Base-by-base conservation (phyloP, 2,113 vertebrate genomes). In the Zosterops japonicus region DNA sequence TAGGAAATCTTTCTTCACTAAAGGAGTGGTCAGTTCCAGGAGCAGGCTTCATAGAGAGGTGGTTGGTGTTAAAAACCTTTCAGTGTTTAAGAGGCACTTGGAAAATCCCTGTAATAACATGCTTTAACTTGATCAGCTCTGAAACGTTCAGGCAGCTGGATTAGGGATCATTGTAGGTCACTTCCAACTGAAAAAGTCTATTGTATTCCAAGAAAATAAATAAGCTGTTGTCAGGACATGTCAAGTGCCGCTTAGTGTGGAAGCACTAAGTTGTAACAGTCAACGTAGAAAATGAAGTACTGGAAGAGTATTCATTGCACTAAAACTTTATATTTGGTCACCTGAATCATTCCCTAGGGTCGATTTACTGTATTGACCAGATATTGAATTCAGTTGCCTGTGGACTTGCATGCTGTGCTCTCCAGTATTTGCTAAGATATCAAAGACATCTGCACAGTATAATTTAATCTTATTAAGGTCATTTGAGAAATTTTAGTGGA, bases 401-500 rank as follows among this genome's bases (percentile, higher is more conserved):
- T 36, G 14, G 14, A 36, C 14, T 33, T 52, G 5, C 14, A 69
- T 28, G 21, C 27, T 52, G 6, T 52, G 14, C 6, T 77, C 55
- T 69, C 14, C 11, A 44, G 8, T 44, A 33, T 36, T 69, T 87
- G 36, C 36, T 68, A 22, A 35, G 52, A 36, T 17, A 36, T 36
- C 36, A 36, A 59, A 68, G 52, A 27, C 17, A 18, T 21, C 6
- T 0, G 0, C 36, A 50, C 16, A 36, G 31, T 42, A 25, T n/a
- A 19, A 55, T 50, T 93, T 64, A 3, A 27, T 55, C 0, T 59
- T 59, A 72, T 4, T 47, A 3, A 56, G 8, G 56, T 60, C 2
- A 64, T 46, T 65, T 75, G 23, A 56, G 50, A 80, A 27, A 8
- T 49, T 68, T 59, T 44, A 84, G 2, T 77, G 4, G 50, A 35